Percentiles rank a stretch among this genome's conserved stretches.
Conservation (phyloP, 1,140 invertebrate species). For the Sinella curviseta region DNA sequence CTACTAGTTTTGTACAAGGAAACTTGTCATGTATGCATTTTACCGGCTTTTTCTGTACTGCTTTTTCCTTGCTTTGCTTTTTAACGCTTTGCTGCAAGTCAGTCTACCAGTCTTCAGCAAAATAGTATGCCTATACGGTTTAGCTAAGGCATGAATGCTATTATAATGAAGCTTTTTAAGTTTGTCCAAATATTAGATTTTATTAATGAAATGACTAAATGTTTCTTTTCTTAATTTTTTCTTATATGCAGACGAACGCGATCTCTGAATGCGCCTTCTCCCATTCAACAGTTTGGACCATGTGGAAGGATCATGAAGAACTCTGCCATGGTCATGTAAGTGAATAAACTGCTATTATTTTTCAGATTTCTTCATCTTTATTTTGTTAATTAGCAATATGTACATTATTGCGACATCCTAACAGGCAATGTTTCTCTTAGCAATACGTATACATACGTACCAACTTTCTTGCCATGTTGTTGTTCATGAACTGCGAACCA, state of each 20-base stretch:
- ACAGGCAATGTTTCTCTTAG: too few species aligned
- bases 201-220: neutral
- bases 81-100: too few species aligned
- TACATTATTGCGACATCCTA: neutral
- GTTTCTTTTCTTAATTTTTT: neutral
- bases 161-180: slow-evolving; percentile 15
- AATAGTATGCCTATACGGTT: too few species aligned
- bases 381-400: neutral
- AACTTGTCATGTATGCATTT: too few species aligned
- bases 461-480: too few species aligned
- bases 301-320: slow-evolving; percentile 95
- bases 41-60: too few species aligned
- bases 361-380: slow-evolving; percentile 7
- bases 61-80: too few species aligned
- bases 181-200: neutral
- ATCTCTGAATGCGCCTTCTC: slow-evolving; percentile 88
- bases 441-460: too few species aligned
- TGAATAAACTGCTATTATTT: slow-evolving; percentile 52
- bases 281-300: slow-evolving; percentile 92
- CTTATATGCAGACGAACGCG: slow-evolving; percentile 77
- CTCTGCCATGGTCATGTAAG: slow-evolving; percentile 93
- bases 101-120: too few species aligned
- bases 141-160: neutral
- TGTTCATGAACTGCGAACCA: too few species aligned
- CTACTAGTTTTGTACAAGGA: too few species aligned